Base-by-base conservation (phyloP, 1,140 invertebrate genomes). In the Drosophila pseudoobscura region DNA sequence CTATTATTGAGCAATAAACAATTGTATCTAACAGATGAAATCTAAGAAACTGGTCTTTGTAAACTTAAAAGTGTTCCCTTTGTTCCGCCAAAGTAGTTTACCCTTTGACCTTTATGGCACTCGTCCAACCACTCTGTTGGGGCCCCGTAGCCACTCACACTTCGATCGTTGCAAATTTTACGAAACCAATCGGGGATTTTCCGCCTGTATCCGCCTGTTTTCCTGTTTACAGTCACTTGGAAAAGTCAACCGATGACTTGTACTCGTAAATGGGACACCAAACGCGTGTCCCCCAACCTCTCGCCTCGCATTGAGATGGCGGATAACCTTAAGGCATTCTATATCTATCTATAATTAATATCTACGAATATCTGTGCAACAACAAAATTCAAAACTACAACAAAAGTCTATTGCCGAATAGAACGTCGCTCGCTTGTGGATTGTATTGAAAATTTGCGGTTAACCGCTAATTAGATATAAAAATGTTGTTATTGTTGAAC, bases 401-500 rank as follows among this genome's bases (percentile, higher is more conserved):
- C 83, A 87, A 87, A 85, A 85, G 85, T 76, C 59, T 54, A 56
- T 71, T 62, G 83, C 82, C 78, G 77, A 85, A 80, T n/a, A n/a
- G 75, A 66, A 87, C 31, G 9, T 35, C 11, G 24, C 75, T 60
- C 43, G 61, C 45, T 78, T 68, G 65, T 49, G 61, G 65, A 68
- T 68, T 68, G 61, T 89, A 87, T 83, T 82, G 82, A 69, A 79
- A 79, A 78, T 59, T 85, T 80, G 87, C 56, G 87, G 85, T 79
- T 89, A 87, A 90, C 87, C 87, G 64, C 87, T 90, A 89, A 89
- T 90, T 90, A 87, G 53, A 77, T 90, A 89, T 79, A 53, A 73
- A 78, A 72, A 88, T 69, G 47, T 76, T 71, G 72, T 68, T 85
- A 59, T 83, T 88, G 74, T 64, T 78, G 68, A 65, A 57, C 57